phyloP scores from a whole-genome alignment of 2,888 invertebrate species.

The Gryllus longicercus region DNA sequence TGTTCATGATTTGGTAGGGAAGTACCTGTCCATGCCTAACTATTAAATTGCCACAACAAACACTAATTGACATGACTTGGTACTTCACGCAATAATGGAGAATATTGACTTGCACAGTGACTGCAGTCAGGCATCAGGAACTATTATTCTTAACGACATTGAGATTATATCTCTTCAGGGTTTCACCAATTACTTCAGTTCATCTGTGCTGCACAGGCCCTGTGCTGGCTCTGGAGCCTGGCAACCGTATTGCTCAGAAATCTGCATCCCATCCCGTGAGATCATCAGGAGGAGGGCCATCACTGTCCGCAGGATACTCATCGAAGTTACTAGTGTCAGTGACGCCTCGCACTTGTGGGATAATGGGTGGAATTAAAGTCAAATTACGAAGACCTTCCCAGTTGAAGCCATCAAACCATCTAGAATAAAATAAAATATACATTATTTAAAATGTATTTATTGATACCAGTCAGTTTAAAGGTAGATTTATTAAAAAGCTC shows the following conservation, averaged over 20 bases:
- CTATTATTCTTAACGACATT: too few relatives aligned
- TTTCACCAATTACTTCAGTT: too few relatives aligned
- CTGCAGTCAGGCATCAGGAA: too few relatives aligned
- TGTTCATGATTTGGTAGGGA: too few relatives aligned
- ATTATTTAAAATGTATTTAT: background rate
- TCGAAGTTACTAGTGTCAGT: slow-evolving; percentile 96
- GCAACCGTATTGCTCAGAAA: slow-evolving; percentile 59
- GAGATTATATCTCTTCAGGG: too few relatives aligned
- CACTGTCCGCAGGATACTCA: slow-evolving; percentile 90
- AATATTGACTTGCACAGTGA: too few relatives aligned
- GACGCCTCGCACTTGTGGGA: slow-evolving; percentile 78
- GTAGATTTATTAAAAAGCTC: background rate
- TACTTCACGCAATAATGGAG: too few relatives aligned
- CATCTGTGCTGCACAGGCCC: too few relatives aligned
- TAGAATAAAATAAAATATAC: slow-evolving; percentile 45
- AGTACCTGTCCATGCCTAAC: too few relatives aligned
- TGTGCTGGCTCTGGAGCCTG: too few relatives aligned
- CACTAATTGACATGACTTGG: too few relatives aligned
- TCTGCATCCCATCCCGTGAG: slow-evolving; percentile 93
- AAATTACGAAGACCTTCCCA: slow-evolving; percentile 92
- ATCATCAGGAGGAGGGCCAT: slow-evolving; percentile 91
- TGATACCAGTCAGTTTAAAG: background rate
- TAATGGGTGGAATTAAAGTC: slow-evolving; percentile 86
- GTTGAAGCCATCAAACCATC: slow-evolving; percentile 99
- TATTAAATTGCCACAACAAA: too few relatives aligned